Evolutionary conservation across 1,140 invertebrate species (phyloP).

Genomic region (Phymastichus coffea): DNA sequence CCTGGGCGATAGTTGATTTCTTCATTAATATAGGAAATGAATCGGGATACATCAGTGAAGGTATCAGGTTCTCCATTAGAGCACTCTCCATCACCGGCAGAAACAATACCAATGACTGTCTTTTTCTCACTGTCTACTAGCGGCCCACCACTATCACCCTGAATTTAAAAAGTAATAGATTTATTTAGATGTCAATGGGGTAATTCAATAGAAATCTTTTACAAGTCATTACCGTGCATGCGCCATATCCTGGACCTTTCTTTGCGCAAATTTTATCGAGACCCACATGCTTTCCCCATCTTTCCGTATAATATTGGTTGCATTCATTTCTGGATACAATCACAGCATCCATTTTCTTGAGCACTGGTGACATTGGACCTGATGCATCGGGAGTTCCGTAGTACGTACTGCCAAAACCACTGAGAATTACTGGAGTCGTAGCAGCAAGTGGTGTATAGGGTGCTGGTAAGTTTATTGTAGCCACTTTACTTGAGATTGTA

Average conservation of each 20-base stretch:
- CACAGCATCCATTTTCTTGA: no score
- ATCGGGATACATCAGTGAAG: not conserved
- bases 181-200: no score
- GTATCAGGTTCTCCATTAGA: not conserved
- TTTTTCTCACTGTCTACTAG: not conserved
- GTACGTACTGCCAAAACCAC: not conserved
- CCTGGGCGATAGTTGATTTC: no score
- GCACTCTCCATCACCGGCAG: not conserved
- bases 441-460: not conserved
- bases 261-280: no score
- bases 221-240: no score
- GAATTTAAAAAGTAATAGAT: not conserved
- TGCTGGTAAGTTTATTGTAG: not conserved
- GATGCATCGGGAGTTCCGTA: no score
- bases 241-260: no score
- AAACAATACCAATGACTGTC: not conserved
- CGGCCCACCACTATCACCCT: constrained; percentile 6
- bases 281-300: no score
- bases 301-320: no score
- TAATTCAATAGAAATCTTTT: no score
- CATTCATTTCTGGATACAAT: no score
- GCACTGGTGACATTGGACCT: no score
- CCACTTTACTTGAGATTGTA: not conserved
- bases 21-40: not conserved
- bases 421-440: not conserved